Evolutionary conservation across 2,888 invertebrate genomes (phyloP).

Genomic region (Polymixis lichenea): DNA sequence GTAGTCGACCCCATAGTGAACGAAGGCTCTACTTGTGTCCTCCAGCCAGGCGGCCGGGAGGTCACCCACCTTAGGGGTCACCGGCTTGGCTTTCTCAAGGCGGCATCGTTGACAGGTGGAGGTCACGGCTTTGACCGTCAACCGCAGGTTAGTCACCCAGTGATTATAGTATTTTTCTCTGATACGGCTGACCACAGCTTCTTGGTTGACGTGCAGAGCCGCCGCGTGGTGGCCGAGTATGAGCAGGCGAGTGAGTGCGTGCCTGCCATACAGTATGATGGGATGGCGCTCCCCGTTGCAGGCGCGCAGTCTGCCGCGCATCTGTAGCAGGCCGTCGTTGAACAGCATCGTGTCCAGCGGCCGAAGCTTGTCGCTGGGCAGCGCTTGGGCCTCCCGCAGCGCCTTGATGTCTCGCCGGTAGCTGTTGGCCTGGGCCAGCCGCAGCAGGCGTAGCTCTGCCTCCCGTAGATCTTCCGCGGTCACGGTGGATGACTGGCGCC

Average conservation of each 20-base stretch:
- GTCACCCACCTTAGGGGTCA: neutral
- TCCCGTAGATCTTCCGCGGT: too few relatives aligned
- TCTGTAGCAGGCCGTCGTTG: neutral
- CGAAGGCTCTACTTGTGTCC: neutral
- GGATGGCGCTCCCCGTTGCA: neutral
- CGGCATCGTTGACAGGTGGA: neutral
- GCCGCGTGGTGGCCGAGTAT: neutral
- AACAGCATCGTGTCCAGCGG: neutral
- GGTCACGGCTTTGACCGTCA: too few relatives aligned
- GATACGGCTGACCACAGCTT: too few relatives aligned
- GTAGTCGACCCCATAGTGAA: neutral
- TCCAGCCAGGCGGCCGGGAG: neutral
- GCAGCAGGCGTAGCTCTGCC: too few relatives aligned
- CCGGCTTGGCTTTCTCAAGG: neutral
- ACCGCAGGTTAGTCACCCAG: too few relatives aligned
- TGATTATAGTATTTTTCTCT: too few relatives aligned
- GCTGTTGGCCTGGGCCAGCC: neutral
- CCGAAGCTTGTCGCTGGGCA: neutral
- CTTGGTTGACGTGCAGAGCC: too few relatives aligned
- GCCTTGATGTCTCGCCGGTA: neutral
- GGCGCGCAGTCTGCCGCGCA: neutral
- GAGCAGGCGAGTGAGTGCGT: neutral
- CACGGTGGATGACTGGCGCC: too few relatives aligned
- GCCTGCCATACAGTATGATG: neutral
- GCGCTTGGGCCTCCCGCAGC: neutral